Conservation (phyloP, 2,888 invertebrate species). For the Agonopterix heracliana region DNA sequence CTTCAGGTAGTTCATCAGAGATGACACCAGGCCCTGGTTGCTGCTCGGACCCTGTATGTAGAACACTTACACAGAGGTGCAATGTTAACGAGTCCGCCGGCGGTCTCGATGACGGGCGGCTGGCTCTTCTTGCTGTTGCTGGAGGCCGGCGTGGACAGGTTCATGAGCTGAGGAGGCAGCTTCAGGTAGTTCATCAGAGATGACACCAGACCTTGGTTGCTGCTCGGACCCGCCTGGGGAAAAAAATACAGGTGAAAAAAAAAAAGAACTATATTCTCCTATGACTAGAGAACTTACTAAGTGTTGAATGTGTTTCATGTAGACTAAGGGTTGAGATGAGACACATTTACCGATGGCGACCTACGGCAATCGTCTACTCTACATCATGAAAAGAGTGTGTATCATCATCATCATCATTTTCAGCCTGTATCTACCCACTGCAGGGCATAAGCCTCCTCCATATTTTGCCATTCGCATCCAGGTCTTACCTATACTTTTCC, state of each 20-base stretch:
- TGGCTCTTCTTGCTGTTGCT: constrained; percentile 56
- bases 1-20: too few species aligned
- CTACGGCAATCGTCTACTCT: too few species aligned
- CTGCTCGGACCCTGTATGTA: constrained; percentile 63
- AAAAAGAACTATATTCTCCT: background rate
- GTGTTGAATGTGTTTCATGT: too few species aligned
- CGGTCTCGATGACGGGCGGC: constrained; percentile 75
- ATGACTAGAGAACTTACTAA: too few species aligned
- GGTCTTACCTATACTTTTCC: too few species aligned
- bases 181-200: constrained; percentile 79
- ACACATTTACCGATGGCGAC: too few species aligned
- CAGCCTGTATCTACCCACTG: too few species aligned
- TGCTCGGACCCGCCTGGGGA: constrained; percentile 78
- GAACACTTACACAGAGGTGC: constrained; percentile 85
- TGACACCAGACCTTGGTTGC: constrained; percentile 80
- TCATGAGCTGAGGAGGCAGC: constrained; percentile 66
- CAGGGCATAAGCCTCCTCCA: too few species aligned
- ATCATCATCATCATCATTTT: too few species aligned
- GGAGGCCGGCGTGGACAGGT: constrained; percentile 68
- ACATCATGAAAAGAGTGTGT: too few species aligned
- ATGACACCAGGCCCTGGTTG: constrained; percentile 81
- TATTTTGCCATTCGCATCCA: too few species aligned
- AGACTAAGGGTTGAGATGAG: too few species aligned
- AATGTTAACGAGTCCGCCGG: constrained; percentile 90
- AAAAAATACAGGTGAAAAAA: background rate